Base-by-base conservation (phyloP, 2,888 invertebrate species). In the Theretra japonica region DNA sequence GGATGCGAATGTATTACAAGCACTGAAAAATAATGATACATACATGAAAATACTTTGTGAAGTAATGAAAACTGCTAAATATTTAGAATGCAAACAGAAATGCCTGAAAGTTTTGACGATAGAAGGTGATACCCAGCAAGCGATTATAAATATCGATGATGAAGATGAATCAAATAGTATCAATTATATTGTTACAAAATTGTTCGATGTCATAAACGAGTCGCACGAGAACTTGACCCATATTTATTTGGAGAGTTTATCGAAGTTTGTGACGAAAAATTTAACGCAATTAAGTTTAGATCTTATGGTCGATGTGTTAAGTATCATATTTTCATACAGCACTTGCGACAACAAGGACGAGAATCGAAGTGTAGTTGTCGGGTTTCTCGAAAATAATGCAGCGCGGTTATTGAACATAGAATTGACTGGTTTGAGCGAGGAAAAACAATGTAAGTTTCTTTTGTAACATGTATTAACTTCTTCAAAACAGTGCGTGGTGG, bases 31-130 rank as follows among this genome's bases (percentile, higher is more conserved):
- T 8, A 74, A 81, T 33, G 17, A 75, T 0, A 70, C 77, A 2
- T 90, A 88, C 68, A 76, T 84, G n/a, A 65, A 77, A 23, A 68
- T 75, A 1, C 75, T 93, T 6, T 86, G 86, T 72, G 50, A 80
- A 4, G 72, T 88, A 7, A 72, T 90, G 0, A 82, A 83, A 50
- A 77, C 73, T 11, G 78, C 72, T 23, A 79, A 81, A 68, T 90
- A 91, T 75, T 76, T 86, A 15, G 91, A 92, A 75, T 91, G 91
- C 72, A 83, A 81, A 53, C 88, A 89, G 71, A 93, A 92, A 78
- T 80, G 87, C 28, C 77, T 93, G 1, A 86, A 82, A 80, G 73
- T 93, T 3, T 73, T 94, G 0, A 80, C 85, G 1, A 74, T 89
- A 30, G 83, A 88, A 72, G 79, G 82, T 0, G 74, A 89, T 58